These are phyloP conservation scores for Trichomycterus rosablanca DNA, from an alignment of 2,113 vertebrate genomes.

Conservation along the genomic window DNA sequence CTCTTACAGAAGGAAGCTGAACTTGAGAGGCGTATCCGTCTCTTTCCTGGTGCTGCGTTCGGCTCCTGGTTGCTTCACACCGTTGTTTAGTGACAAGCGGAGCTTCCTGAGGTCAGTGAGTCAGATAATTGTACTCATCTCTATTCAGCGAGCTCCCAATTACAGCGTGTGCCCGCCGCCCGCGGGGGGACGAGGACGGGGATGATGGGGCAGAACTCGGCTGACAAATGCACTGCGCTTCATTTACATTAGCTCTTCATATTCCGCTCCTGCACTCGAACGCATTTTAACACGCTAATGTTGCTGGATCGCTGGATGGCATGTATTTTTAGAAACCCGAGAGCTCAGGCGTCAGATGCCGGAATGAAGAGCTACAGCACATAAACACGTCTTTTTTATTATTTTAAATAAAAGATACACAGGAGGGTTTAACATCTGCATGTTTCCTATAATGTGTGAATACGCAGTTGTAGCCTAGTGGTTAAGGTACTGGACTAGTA, in stretches of 20 bases:
- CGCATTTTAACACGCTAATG: conserved; percentile 3
- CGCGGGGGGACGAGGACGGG: conserved; percentile 6
- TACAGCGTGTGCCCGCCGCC: conserved; percentile 21
- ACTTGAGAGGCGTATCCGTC: too few species aligned
- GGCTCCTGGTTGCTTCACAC: conserved; percentile 3
- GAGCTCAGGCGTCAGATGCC: neutral
- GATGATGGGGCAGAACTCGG: conserved; percentile 1
- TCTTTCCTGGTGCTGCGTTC: too few species aligned
- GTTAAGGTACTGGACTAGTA: too few species aligned
- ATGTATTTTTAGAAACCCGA: neutral
- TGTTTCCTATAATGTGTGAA: too few species aligned
- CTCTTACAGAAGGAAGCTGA: too few species aligned
- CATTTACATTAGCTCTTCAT: conserved; percentile 13
- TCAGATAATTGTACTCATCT: conserved; percentile 58
- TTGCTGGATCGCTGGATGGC: conserved; percentile 4
- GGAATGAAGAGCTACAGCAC: neutral
- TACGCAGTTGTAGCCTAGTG: too few species aligned
- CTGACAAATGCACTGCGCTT: conserved; percentile 12
- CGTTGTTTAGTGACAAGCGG: conserved; percentile 43
- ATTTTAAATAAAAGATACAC: too few species aligned
- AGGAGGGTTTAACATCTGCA: too few species aligned
- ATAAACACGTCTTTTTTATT: too few species aligned
- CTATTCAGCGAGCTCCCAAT: conserved; percentile 36
- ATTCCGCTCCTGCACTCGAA: neutral
- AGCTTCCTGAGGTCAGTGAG: conserved; percentile 51